These are phyloP conservation scores for Propithecus deckenii DNA, from an alignment of 2,797 vertebrate genomes.

Conservation along the genomic window DNA sequence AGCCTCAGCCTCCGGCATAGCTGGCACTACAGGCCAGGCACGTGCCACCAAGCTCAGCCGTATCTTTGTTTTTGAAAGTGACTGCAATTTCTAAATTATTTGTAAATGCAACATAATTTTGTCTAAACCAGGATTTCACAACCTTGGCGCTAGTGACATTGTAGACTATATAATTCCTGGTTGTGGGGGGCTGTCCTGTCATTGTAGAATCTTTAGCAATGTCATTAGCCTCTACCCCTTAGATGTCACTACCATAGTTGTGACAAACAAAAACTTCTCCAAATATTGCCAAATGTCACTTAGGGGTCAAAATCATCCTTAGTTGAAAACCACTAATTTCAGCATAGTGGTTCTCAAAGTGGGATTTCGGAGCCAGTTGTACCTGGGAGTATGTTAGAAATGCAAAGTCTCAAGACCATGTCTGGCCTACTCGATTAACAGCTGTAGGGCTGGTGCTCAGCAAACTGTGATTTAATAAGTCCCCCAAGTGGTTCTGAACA, in stretches of 20 bases:
- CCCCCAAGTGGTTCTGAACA: not conserved
- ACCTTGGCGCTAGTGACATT: not conserved
- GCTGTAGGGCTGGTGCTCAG: not conserved
- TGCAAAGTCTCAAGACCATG: not conserved
- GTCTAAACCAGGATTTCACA: not conserved
- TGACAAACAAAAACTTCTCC: not conserved
- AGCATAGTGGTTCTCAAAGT: not conserved
- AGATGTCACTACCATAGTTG: not conserved
- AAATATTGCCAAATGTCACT: not conserved
- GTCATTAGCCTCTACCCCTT: not conserved
- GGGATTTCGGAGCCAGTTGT: not conserved
- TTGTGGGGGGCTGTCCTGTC: not conserved
- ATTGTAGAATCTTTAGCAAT: not conserved
- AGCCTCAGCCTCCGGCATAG: too few species aligned
- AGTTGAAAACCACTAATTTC: not conserved
- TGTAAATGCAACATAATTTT: not conserved
- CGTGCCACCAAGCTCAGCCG: too few species aligned
- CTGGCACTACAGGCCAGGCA: too few species aligned
- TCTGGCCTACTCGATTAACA: not conserved
- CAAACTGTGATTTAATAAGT: not conserved
- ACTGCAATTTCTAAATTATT: not conserved
- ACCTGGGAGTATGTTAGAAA: not conserved
- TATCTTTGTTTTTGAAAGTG: not conserved
- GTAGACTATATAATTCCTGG: not conserved
- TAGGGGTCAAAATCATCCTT: not conserved